Percentiles rank a stretch among this genome's conserved stretches.
phyloP scores from a whole-genome alignment of 2,113 vertebrate species.

The Cinclus mexicanus region DNA sequence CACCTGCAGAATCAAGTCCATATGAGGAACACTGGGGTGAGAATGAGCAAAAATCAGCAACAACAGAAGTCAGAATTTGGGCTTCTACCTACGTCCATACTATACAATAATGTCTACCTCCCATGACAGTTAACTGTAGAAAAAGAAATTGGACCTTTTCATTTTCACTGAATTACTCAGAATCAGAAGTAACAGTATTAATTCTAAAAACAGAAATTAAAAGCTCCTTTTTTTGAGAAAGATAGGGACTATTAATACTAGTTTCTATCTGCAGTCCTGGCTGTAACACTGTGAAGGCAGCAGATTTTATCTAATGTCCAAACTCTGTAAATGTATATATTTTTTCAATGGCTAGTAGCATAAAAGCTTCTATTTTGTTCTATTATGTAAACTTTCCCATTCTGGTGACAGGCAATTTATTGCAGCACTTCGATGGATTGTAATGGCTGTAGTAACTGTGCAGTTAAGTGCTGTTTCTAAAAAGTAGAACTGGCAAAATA shows the following conservation, averaged over 20 bases:
- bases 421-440: neutral
- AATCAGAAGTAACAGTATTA: neutral
- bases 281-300: neutral
- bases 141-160: neutral
- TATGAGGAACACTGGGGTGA: neutral
- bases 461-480: slow-evolving; percentile 54
- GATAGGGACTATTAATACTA: neutral
- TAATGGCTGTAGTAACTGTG: slow-evolving; percentile 7
- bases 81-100: neutral
- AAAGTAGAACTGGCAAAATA: slow-evolving; percentile 53
- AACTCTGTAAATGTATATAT: neutral
- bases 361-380: slow-evolving; percentile 25
- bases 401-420: slow-evolving; percentile 37
- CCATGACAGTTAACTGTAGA: neutral
- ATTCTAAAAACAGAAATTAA: neutral
- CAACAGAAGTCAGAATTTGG: neutral
- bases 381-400: slow-evolving; percentile 53
- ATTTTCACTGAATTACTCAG: neutral
- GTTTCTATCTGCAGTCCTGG: neutral
- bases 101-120: neutral
- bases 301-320: neutral
- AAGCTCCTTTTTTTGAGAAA: neutral
- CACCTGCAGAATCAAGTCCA: neutral
- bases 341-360: neutral
- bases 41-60: neutral